Percentiles rank a stretch among this genome's conserved stretches.
These are phyloP conservation scores for Tylochromis polylepis DNA, from an alignment of 2,113 vertebrate species.

Conservation along the genomic window DNA sequence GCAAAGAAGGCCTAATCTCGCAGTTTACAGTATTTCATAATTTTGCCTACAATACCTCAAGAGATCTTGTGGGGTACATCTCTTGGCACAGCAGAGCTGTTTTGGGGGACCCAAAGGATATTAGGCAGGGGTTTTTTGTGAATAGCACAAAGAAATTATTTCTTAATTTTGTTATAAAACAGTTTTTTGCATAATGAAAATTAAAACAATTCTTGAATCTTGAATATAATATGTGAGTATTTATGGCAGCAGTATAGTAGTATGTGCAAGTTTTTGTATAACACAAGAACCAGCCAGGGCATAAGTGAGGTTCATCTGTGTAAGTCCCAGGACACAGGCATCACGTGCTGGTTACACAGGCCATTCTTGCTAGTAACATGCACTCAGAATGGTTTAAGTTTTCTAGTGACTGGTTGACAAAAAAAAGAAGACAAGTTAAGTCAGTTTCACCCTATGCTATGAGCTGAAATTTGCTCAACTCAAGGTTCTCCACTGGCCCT, in stretches of 20 bases:
- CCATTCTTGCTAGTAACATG: not conserved
- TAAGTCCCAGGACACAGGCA: not conserved
- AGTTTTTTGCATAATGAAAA: not conserved
- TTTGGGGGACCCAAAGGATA: fast-evolving
- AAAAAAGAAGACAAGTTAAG: not conserved
- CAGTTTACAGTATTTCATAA: not conserved
- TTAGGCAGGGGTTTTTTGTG: not conserved
- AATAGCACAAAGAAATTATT: not conserved
- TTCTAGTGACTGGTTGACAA: not conserved
- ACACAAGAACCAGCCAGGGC: not conserved
- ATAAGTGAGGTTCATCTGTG: not conserved
- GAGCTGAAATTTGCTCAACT: not conserved
- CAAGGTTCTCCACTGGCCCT: not conserved
- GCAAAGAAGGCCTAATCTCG: not conserved
- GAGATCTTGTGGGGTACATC: not conserved
- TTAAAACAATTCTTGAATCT: not conserved
- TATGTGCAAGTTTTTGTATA: not conserved
- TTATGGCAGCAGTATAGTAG: not conserved
- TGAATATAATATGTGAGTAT: not conserved
- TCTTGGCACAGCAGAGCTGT: not conserved
- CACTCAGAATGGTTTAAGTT: not conserved
- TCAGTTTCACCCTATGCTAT: not conserved
- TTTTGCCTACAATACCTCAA: not conserved
- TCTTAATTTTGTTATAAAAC: not conserved
- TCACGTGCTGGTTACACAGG: not conserved